Percentiles rank a stretch among this genome's conserved stretches.
phyloP scores from a whole-genome alignment of 2,113 vertebrate genomes.

The Hydrochoerus hydrochaeris region DNA sequence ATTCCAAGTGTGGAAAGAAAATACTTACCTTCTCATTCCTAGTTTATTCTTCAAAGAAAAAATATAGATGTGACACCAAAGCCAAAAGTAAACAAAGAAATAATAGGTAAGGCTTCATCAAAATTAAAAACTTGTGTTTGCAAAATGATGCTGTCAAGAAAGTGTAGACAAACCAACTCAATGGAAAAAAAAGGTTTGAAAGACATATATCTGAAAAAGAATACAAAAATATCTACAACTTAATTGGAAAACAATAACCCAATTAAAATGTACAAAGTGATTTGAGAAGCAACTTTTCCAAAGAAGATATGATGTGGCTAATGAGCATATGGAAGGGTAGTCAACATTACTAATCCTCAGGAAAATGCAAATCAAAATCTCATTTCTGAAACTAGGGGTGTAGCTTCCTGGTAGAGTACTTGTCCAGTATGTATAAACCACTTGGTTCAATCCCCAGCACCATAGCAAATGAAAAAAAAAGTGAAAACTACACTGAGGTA shows the following conservation, averaged over 20 bases:
- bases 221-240: background rate
- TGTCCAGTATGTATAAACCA: background rate
- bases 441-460: background rate
- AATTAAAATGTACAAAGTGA: background rate
- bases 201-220: background rate
- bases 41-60: conserved; percentile 23
- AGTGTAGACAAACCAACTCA: background rate
- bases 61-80: background rate
- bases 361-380: background rate
- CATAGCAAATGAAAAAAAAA: background rate
- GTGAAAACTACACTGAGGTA: background rate
- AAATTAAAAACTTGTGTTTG: conserved; percentile 12
- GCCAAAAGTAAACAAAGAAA: background rate
- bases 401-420: background rate
- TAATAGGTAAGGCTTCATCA: background rate
- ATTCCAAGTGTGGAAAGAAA: background rate
- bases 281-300: background rate
- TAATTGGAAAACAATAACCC: background rate
- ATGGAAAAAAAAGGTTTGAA: conserved; percentile 4
- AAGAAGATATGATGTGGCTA: background rate
- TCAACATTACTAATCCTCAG: background rate
- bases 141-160: background rate
- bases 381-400: background rate
- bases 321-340: background rate
- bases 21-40: background rate